Conservation (phyloP, 2,113 vertebrate genomes). For the Pyrgilauda ruficollis region DNA sequence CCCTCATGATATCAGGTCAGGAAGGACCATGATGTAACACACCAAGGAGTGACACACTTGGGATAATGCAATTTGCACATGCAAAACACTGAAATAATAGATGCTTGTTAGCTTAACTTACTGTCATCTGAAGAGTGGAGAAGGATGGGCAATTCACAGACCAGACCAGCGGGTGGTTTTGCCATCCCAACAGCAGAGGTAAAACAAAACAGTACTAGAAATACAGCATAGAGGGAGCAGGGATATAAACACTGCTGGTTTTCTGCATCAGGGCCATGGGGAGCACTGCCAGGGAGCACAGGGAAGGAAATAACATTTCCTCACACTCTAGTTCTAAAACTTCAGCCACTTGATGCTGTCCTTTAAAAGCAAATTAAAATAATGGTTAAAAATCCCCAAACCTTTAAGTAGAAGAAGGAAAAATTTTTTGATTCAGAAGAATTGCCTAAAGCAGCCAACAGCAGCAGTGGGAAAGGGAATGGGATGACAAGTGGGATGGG, state of each 20-base stretch:
- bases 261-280: not conserved
- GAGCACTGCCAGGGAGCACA: not conserved
- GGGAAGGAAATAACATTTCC: not conserved
- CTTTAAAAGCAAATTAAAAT: not conserved
- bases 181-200: not conserved
- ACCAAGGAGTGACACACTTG: fast-evolving
- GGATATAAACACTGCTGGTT: not conserved
- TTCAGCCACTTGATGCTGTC: not conserved
- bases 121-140: not conserved
- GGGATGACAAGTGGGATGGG: not conserved
- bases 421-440: not conserved
- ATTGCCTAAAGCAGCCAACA: not conserved
- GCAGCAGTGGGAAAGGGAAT: not conserved
- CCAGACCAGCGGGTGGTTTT: not conserved
- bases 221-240: not conserved
- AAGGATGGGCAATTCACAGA: not conserved
- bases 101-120: not conserved
- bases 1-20: not conserved
- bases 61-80: not conserved
- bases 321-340: not conserved
- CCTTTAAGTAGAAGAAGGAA: not conserved
- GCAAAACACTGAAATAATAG: not conserved
- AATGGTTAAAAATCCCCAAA: not conserved
- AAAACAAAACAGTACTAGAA: not conserved
- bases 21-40: not conserved